A percentile compares a stretch with the other conserved stretches of the same genome.
Conservation (phyloP, 2,797 vertebrate species). For the Microhierax caerulescens region DNA sequence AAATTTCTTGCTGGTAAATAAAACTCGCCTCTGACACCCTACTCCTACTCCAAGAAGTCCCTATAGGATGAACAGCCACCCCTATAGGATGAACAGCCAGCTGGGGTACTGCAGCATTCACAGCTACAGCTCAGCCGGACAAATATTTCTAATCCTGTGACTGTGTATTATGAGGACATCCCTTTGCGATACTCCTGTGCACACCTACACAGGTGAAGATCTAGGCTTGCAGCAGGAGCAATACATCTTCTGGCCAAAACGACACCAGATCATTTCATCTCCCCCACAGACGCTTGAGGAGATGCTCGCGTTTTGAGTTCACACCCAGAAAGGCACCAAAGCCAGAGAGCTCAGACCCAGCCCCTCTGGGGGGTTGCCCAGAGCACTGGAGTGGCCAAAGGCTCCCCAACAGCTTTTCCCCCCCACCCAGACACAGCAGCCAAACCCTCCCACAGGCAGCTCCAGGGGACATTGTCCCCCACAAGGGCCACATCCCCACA, state of each 20-base stretch:
- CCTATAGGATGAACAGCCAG: background rate
- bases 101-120: background rate
- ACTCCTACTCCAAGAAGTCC: background rate
- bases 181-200: background rate
- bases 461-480: background rate
- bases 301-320: background rate
- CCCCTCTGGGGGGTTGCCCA: background rate
- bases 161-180: background rate
- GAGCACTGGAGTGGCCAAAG: background rate
- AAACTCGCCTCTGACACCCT: background rate
- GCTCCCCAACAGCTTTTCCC: background rate
- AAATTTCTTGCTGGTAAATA: background rate
- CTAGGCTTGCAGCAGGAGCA: background rate
- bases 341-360: background rate
- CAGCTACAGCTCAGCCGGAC: background rate
- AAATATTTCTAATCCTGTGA: background rate
- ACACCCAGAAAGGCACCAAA: background rate
- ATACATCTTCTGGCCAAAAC: background rate
- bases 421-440: background rate
- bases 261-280: background rate
- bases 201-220: background rate
- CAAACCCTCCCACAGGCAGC: background rate
- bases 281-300: background rate
- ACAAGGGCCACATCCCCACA: fast-evolving
- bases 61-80: fast-evolving